These are phyloP conservation scores for Ictalurus furcatus DNA, from an alignment of 2,113 vertebrate genomes.

Conservation along the genomic window DNA sequence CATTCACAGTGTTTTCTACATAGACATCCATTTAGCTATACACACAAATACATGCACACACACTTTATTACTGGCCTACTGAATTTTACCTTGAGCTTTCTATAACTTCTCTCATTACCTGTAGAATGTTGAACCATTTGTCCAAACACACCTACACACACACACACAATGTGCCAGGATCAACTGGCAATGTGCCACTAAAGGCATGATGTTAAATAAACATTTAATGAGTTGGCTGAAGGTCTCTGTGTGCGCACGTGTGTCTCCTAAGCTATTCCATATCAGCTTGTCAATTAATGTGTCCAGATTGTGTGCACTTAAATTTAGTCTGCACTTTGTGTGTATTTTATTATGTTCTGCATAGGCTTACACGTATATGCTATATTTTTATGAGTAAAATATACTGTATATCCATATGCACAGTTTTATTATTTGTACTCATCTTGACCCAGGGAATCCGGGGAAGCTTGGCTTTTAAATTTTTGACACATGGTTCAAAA, in stretches of 20 bases:
- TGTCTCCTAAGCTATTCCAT: background rate
- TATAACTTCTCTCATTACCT: constrained; percentile 22
- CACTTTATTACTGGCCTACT: constrained; percentile 7
- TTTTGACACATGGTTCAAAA: too few species aligned
- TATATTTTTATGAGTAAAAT: background rate
- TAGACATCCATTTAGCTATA: background rate
- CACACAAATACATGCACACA: background rate
- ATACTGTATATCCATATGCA: background rate
- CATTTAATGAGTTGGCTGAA: constrained; percentile 26
- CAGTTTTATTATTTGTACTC: background rate
- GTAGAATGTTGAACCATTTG: constrained; percentile 5
- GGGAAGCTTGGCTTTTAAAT: too few species aligned
- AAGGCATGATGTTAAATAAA: background rate
- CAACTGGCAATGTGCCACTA: background rate
- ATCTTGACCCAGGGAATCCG: too few species aligned
- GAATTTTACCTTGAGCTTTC: background rate
- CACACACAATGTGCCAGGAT: background rate
- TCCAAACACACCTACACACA: constrained; percentile 29
- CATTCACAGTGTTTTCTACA: background rate
- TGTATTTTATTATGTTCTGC: background rate
- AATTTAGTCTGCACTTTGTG: background rate
- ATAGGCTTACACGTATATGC: background rate
- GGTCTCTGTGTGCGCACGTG: background rate
- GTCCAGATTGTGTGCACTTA: background rate
- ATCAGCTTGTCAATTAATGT: background rate